Conservation (phyloP, 2,113 vertebrate species). For the Odocoileus virginianus region DNA sequence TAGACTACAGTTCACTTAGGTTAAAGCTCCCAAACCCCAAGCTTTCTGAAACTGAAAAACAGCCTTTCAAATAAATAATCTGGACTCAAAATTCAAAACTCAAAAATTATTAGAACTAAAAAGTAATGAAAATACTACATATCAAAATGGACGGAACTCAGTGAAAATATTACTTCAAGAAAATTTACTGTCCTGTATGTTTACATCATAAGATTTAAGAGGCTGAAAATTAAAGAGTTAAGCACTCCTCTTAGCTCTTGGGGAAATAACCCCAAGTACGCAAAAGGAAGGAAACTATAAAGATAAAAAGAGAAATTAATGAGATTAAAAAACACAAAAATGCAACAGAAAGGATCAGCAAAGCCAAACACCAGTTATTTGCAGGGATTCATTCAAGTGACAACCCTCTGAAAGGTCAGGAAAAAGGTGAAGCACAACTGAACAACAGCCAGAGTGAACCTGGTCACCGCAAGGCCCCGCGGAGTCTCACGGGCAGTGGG, state of each 20-base stretch:
- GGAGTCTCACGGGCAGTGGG: fast-evolving
- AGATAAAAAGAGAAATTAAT: background rate
- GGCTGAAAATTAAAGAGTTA: background rate
- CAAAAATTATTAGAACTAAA: background rate
- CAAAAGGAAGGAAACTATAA: conserved; percentile 3
- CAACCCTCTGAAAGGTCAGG: background rate
- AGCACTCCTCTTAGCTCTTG: background rate
- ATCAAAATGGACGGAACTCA: no score
- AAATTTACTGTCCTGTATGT: background rate
- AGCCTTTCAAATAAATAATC: background rate
- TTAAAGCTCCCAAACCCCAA: background rate
- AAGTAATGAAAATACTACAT: background rate
- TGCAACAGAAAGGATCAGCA: background rate
- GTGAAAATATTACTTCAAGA: background rate
- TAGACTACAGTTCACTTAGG: background rate
- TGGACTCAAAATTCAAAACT: background rate
- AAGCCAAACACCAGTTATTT: no score
- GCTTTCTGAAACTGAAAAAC: background rate
- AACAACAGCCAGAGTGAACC: fast-evolving
- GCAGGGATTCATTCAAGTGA: background rate
- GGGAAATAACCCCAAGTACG: background rate
- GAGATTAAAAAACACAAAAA: background rate
- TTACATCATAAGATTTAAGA: background rate
- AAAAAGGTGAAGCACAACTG: fast-evolving
- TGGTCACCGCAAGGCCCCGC: fast-evolving